phyloP scores from a whole-genome alignment of 2,888 invertebrate species.

The Cecidostiba fungosa region DNA sequence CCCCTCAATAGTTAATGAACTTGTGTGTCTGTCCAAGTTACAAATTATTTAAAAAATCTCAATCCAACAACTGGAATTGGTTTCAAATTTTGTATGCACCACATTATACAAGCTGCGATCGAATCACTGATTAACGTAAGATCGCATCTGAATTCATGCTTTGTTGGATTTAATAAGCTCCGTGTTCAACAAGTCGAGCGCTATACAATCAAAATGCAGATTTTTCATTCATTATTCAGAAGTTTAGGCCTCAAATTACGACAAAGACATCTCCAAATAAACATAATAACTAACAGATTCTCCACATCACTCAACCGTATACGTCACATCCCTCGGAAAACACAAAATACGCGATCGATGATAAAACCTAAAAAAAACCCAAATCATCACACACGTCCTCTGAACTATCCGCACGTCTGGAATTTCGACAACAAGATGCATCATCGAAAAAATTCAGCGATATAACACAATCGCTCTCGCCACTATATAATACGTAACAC shows the following conservation, averaged over 20 bases:
- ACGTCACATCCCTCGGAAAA: too few species aligned
- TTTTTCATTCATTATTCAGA: conserved; percentile 4
- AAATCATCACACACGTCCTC: too few species aligned
- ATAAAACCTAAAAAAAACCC: too few species aligned
- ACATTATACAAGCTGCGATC: conserved; percentile 25
- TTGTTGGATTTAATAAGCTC: conserved; percentile 51
- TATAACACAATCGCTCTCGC: not conserved
- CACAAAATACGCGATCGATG: too few species aligned
- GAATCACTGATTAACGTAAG: not conserved
- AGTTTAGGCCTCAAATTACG: not conserved
- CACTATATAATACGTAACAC: not conserved
- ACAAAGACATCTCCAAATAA: not conserved
- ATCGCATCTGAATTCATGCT: conserved; percentile 31
- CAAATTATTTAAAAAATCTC: too few species aligned
- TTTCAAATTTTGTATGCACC: not conserved
- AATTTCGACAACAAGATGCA: not conserved
- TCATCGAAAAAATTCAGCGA: not conserved
- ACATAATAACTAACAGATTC: too few species aligned
- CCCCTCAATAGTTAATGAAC: too few species aligned
- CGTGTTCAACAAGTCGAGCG: conserved; percentile 6
- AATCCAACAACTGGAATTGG: not conserved
- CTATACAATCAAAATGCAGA: conserved; percentile 18
- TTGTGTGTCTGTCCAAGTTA: too few species aligned
- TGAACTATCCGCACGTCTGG: too few species aligned
- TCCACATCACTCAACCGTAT: too few species aligned